These are phyloP conservation scores for Mustela erminea DNA, from an alignment of 2,797 vertebrate genomes.

Conservation along the genomic window DNA sequence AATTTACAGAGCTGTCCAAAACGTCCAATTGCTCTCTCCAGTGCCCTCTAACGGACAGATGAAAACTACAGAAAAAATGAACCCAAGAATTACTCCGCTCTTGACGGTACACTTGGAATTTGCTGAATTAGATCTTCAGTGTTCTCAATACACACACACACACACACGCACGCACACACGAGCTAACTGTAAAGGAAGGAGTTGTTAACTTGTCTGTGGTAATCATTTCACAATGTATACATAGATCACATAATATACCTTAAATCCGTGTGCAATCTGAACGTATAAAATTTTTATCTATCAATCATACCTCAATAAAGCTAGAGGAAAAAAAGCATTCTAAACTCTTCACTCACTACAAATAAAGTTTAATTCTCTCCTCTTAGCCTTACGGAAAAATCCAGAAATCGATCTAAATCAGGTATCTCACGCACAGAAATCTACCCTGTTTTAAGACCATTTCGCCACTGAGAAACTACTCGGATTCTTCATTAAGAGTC, in stretches of 20 bases:
- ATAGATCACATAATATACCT: not conserved
- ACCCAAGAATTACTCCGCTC: not conserved
- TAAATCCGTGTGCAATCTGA: not conserved
- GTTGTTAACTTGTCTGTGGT: not conserved
- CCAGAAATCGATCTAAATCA: not conserved
- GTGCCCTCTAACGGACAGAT: slow-evolving; percentile 64
- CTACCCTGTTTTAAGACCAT: not conserved
- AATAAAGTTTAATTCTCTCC: slow-evolving; percentile 21
- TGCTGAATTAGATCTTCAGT: not conserved
- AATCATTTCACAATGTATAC: not conserved
- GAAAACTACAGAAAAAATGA: slow-evolving; percentile 19
- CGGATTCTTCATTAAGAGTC: slow-evolving; percentile 7
- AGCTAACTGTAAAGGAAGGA: not conserved
- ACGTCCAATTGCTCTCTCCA: slow-evolving; percentile 29
- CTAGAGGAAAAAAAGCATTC: not conserved
- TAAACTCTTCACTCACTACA: not conserved
- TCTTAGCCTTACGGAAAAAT: not conserved
- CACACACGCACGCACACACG: not conserved
- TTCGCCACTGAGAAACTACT: not conserved
- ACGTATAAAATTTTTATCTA: not conserved
- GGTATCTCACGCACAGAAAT: not conserved
- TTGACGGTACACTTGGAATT: not conserved
- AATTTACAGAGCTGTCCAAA: not conserved
- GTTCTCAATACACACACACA: not conserved
- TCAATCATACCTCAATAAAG: not conserved